Percentiles rank a stretch among this genome's conserved stretches.
These are phyloP conservation scores for Sciurus vulgaris DNA, from an alignment of 2,797 vertebrate species.

Conservation along the genomic window DNA sequence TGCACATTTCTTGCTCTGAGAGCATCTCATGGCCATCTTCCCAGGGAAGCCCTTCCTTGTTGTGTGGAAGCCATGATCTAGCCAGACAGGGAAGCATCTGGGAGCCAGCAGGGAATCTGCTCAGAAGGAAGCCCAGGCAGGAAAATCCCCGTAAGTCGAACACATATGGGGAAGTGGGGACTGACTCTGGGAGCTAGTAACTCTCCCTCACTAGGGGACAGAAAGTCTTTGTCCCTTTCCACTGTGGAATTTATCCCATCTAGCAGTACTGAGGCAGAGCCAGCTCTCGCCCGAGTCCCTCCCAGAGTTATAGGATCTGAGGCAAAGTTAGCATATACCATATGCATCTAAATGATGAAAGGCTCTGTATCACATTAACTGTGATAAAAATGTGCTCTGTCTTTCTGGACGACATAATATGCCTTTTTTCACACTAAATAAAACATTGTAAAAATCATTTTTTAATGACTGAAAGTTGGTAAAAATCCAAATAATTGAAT, in stretches of 20 bases:
- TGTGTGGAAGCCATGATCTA: constrained; percentile 40
- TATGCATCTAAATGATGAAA: constrained; percentile 45
- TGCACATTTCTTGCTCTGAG: constrained; percentile 42
- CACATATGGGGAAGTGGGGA: constrained; percentile 37
- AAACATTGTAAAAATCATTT: background rate
- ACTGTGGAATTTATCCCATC: background rate
- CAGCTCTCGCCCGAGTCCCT: background rate
- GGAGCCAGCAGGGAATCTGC: background rate
- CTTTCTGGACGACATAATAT: constrained; percentile 19
- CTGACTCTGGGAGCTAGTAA: background rate
- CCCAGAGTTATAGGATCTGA: background rate
- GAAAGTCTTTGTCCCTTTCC: constrained; percentile 2
- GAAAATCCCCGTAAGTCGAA: constrained; percentile 63
- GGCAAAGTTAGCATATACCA: background rate
- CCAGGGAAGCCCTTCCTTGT: constrained; percentile 61
- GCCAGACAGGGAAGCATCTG: constrained; percentile 55
- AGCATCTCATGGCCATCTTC: constrained; percentile 68
- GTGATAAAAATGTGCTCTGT: background rate
- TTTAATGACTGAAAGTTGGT: constrained; percentile 24
- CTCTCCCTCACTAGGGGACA: background rate
- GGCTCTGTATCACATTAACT: background rate
- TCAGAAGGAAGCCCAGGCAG: background rate
- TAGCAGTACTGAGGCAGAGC: background rate
- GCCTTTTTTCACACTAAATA: constrained; percentile 16
- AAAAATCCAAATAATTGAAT: constrained; percentile 52